These are phyloP conservation scores for Ophiodon elongatus DNA, from an alignment of 2,113 vertebrate species.

Conservation along the genomic window DNA sequence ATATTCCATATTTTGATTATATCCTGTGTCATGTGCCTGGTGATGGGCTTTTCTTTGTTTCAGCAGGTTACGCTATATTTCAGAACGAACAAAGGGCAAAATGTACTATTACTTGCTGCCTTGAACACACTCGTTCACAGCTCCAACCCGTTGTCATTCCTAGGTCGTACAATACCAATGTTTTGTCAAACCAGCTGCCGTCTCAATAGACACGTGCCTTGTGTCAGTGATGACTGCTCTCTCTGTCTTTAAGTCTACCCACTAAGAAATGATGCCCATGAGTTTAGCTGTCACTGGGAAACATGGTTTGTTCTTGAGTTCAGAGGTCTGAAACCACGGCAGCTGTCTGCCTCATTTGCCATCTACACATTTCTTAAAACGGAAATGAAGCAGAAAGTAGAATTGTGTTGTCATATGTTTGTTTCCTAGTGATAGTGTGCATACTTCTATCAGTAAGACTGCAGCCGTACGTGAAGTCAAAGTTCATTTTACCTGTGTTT, in stretches of 20 bases:
- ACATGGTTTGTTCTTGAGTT: background rate
- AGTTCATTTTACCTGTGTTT: background rate
- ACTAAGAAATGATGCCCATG: background rate
- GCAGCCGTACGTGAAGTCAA: background rate
- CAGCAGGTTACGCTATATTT: constrained; percentile 33
- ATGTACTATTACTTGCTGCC: constrained; percentile 20
- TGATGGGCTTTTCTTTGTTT: constrained; percentile 36
- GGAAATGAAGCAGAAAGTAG: background rate
- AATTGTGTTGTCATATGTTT: background rate
- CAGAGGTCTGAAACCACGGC: background rate
- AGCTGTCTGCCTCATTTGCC: background rate
- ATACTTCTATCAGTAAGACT: background rate
- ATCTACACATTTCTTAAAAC: background rate
- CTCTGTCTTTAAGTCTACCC: background rate
- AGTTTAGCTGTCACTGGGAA: background rate
- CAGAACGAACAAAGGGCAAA: constrained; percentile 25
- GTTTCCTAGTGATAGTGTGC: background rate
- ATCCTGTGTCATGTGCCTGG: constrained; percentile 28
- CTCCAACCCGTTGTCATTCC: background rate
- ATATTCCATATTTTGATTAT: constrained; percentile 47
- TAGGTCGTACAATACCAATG: background rate
- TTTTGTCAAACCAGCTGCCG: background rate
- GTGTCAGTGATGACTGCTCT: background rate
- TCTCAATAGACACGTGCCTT: background rate
- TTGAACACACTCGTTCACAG: constrained; percentile 49